A percentile compares a stretch with the other conserved stretches of the same genome.
Evolutionary conservation across 2,888 invertebrate species (phyloP).

Genomic region (Tipula lateralis): DNA sequence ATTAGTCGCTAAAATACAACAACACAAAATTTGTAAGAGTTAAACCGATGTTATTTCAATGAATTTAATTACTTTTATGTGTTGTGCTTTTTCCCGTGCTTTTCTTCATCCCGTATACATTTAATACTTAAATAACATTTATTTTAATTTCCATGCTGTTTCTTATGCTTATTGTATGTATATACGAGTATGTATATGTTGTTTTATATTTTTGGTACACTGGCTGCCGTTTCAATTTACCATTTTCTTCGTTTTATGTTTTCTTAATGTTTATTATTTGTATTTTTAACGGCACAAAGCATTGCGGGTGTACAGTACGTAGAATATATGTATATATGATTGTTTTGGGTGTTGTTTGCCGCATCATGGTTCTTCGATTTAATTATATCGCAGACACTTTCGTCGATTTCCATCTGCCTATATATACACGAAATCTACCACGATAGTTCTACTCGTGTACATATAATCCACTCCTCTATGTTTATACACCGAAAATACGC

Average conservation of each 20-base stretch:
- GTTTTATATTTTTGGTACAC: not conserved
- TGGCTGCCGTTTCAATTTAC: conserved; percentile 11
- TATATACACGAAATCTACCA: not conserved
- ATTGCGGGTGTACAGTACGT: not conserved
- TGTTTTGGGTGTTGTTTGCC: not conserved
- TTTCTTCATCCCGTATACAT: not conserved
- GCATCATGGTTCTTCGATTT: not conserved
- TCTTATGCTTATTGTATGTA: conserved; percentile 6
- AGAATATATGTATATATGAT: not conserved
- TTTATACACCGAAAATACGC: not conserved
- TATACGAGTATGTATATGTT: not conserved
- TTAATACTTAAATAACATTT: not conserved
- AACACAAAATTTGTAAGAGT: not conserved
- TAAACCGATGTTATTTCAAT: not conserved
- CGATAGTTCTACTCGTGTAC: not conserved
- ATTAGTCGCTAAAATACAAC: not conserved
- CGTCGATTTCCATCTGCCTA: not conserved
- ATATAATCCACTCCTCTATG: not conserved
- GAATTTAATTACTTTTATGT: not conserved
- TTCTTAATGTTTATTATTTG: not conserved
- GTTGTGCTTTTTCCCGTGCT: not conserved
- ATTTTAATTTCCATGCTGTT: conserved; percentile 1
- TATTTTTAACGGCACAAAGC: not conserved
- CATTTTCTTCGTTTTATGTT: not conserved
- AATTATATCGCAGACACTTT: not conserved